A percentile compares a stretch with the other conserved stretches of the same genome.
phyloP scores from a whole-genome alignment of 2,888 invertebrate species.

The Dynastes grantii region DNA sequence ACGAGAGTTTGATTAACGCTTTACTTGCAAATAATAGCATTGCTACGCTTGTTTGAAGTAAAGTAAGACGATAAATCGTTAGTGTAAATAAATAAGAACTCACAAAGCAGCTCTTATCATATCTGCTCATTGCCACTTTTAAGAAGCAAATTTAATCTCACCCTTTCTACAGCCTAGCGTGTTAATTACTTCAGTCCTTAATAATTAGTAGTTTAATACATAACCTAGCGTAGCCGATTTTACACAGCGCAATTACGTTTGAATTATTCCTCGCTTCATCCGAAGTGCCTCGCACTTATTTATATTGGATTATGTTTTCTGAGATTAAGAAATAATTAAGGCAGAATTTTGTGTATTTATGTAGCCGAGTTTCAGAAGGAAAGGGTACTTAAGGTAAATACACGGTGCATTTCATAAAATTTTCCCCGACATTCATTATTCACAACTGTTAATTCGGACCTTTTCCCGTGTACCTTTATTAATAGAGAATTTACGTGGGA shows the following conservation, averaged over 20 bases:
- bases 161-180: background rate
- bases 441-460: conserved; percentile 26
- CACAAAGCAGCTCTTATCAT: too few relatives aligned
- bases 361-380: conserved; percentile 8
- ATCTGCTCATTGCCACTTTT: too few relatives aligned
- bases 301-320: conserved; percentile 12
- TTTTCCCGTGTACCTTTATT: conserved; percentile 29
- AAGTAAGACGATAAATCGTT: too few relatives aligned
- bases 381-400: conserved; percentile 1
- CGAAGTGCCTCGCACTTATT: background rate
- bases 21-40: too few relatives aligned
- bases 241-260: background rate
- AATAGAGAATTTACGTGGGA: conserved; percentile 16
- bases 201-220: conserved; percentile 27
- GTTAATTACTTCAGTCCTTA: background rate
- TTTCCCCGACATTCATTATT: conserved; percentile 34
- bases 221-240: background rate
- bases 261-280: background rate
- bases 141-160: too few relatives aligned
- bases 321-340: conserved; percentile 34
- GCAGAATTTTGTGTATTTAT: conserved; percentile 24
- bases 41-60: too few relatives aligned
- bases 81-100: too few relatives aligned
- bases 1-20: too few relatives aligned
- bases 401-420: conserved; percentile 39